phyloP scores from a whole-genome alignment of 2,113 vertebrate species.

The Protobothrops flavoviridis region DNA sequence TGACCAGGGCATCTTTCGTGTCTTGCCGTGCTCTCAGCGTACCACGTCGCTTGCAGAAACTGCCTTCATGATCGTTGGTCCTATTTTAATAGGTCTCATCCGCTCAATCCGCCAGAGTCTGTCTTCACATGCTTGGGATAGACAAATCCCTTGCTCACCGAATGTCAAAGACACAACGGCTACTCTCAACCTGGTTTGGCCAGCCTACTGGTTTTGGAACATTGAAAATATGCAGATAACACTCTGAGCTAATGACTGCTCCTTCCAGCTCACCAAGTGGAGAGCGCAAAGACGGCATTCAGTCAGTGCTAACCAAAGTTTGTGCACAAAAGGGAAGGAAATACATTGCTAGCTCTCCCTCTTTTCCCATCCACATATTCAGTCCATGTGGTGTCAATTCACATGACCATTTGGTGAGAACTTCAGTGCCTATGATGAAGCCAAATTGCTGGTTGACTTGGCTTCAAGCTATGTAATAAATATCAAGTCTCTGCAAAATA shows the following conservation, averaged over 20 bases:
- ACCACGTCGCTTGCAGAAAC: no score
- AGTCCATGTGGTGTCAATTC: not conserved
- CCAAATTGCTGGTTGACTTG: not conserved
- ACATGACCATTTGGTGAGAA: not conserved
- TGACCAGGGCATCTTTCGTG: no score
- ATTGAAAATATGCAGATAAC: not conserved
- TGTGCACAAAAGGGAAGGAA: not conserved
- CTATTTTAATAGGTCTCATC: no score
- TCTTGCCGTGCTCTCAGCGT: no score
- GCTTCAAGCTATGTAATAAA: not conserved
- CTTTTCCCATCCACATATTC: not conserved
- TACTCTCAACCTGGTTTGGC: no score
- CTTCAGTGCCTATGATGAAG: not conserved
- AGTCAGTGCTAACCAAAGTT: not conserved
- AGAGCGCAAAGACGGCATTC: not conserved
- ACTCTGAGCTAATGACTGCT: not conserved
- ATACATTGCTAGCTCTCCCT: not conserved
- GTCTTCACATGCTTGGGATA: no score
- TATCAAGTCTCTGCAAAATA: not conserved
- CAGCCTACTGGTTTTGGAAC: not conserved
- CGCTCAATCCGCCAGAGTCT: no score
- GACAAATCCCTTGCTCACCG: no score
- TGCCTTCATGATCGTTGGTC: no score
- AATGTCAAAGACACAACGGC: no score
- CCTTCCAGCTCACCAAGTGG: not conserved